A percentile compares a stretch with the other conserved stretches of the same genome.
These are phyloP conservation scores for Telmatochromis sp. DNA, from an alignment of 2,113 vertebrate genomes.

Conservation along the genomic window DNA sequence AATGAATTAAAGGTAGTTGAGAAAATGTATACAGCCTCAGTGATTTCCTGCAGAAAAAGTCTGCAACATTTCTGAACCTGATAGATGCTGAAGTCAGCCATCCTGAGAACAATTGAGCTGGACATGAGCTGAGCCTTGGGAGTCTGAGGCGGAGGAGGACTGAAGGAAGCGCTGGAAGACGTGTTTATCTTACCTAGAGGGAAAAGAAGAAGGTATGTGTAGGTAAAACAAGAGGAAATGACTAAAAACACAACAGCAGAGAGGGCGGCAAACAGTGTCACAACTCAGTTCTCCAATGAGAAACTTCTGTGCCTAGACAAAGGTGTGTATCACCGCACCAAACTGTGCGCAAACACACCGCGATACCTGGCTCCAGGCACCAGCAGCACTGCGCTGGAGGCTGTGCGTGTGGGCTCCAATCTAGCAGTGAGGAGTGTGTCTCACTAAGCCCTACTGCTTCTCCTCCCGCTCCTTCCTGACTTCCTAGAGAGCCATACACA, in stretches of 20 bases:
- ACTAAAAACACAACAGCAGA: neutral
- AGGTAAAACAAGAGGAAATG: neutral
- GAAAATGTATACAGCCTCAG: neutral
- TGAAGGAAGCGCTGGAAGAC: slow-evolving; percentile 69
- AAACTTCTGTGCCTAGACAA: neutral
- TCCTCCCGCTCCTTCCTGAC: slow-evolving; percentile 46
- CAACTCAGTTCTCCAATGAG: neutral
- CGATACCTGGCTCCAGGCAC: slow-evolving; percentile 76
- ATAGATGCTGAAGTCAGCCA: slow-evolving; percentile 97
- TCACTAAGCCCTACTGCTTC: slow-evolving; percentile 66
- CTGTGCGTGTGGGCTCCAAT: slow-evolving; percentile 56
- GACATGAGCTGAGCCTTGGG: slow-evolving; percentile 91
- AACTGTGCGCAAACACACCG: slow-evolving; percentile 61
- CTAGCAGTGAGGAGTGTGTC: slow-evolving; percentile 59
- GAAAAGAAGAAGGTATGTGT: neutral
- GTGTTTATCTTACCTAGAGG: slow-evolving; percentile 71
- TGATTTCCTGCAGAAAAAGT: neutral
- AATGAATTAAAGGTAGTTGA: neutral
- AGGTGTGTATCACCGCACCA: slow-evolving; percentile 60
- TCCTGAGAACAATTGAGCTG: slow-evolving; percentile 90
- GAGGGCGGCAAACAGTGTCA: neutral
- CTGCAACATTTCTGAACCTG: slow-evolving; percentile 71
- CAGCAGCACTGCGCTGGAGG: slow-evolving; percentile 72
- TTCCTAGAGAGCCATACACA: slow-evolving; percentile 61
- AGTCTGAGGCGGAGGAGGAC: slow-evolving; percentile 68